These are phyloP conservation scores for Scaptomyza reducta DNA, from an alignment of 2,888 invertebrate genomes.

Conservation along the genomic window DNA sequence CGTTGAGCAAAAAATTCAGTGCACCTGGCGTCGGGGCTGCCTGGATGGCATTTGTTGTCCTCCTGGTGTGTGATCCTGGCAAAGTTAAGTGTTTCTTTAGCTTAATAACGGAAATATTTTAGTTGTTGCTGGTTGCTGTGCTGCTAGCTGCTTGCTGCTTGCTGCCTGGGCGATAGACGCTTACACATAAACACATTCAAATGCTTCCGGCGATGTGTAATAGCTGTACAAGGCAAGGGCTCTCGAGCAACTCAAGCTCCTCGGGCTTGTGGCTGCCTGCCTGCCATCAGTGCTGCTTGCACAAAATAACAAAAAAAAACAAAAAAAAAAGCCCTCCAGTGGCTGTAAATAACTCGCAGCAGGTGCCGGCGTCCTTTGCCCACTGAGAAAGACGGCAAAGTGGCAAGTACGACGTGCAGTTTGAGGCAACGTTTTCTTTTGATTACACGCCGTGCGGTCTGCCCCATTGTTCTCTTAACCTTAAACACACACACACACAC, in stretches of 20 bases:
- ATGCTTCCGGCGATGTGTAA: slow-evolving; percentile 74
- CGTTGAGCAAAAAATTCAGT: slow-evolving; percentile 18
- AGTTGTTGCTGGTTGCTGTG: slow-evolving; percentile 58
- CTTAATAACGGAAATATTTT: slow-evolving; percentile 79
- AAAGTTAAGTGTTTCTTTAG: slow-evolving; percentile 80
- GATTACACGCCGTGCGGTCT: slow-evolving; percentile 52
- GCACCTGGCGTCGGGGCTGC: slow-evolving; percentile 47
- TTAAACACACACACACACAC: not conserved
- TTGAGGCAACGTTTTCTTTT: slow-evolving; percentile 55
- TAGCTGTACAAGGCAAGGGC: slow-evolving; percentile 58
- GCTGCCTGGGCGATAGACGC: slow-evolving; percentile 57
- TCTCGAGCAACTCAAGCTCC: slow-evolving; percentile 17
- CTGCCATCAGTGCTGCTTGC: slow-evolving; percentile 26
- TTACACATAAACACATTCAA: slow-evolving; percentile 75
- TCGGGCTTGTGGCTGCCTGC: not conserved
- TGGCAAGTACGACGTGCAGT: slow-evolving; percentile 24
- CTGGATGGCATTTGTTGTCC: not conserved
- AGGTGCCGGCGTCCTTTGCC: slow-evolving; percentile 58
- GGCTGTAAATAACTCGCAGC: slow-evolving; percentile 81
- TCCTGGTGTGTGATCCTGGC: slow-evolving; percentile 54
- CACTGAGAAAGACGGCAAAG: slow-evolving; percentile 17
- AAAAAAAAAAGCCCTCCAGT: slow-evolving; percentile 65
- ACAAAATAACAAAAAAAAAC: not conserved
- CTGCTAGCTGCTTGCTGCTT: slow-evolving; percentile 24
- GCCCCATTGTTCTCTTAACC: slow-evolving; percentile 39